phyloP scores from a whole-genome alignment of 2,888 invertebrate genomes.

The Leptothorax acervorum region DNA sequence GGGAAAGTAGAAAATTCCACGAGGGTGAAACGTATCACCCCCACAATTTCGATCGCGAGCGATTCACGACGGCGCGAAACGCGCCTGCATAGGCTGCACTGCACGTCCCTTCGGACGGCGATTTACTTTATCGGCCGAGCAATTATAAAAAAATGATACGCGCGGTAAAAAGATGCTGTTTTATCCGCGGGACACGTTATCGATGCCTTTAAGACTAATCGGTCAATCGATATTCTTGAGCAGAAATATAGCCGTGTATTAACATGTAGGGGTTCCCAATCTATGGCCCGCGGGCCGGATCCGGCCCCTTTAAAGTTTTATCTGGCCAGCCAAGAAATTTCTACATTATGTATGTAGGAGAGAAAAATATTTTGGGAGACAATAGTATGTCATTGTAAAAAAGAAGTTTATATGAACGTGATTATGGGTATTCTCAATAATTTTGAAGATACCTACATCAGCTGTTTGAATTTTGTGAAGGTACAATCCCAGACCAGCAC shows the following conservation, averaged over 20 bases:
- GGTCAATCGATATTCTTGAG: neutral
- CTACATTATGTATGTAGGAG: too few species aligned
- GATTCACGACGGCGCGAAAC: conserved; percentile 12
- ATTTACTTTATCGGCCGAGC: conserved; percentile 70
- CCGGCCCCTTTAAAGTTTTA: too few species aligned
- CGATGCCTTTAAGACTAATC: conserved; percentile 42
- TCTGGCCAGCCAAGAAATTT: too few species aligned
- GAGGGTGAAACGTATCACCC: neutral
- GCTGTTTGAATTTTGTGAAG: too few species aligned
- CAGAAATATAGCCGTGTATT: neutral
- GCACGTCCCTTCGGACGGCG: neutral
- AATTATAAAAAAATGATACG: conserved; percentile 57
- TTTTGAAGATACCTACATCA: too few species aligned
- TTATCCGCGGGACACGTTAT: conserved; percentile 67
- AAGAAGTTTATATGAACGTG: too few species aligned
- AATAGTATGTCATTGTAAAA: too few species aligned
- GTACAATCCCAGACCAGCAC: too few species aligned
- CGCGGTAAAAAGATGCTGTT: conserved; percentile 48
- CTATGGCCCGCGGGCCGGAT: too few species aligned
- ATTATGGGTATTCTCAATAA: too few species aligned
- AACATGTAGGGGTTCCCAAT: neutral
- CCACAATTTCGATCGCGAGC: neutral
- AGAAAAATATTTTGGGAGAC: too few species aligned
- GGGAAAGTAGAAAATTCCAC: conserved; percentile 22
- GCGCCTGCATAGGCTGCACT: neutral